Evolutionary conservation across 2,113 vertebrate species (phyloP), one percentile per base, ranked within the genome.

Genomic region (Tachuris rubrigastra): DNA sequence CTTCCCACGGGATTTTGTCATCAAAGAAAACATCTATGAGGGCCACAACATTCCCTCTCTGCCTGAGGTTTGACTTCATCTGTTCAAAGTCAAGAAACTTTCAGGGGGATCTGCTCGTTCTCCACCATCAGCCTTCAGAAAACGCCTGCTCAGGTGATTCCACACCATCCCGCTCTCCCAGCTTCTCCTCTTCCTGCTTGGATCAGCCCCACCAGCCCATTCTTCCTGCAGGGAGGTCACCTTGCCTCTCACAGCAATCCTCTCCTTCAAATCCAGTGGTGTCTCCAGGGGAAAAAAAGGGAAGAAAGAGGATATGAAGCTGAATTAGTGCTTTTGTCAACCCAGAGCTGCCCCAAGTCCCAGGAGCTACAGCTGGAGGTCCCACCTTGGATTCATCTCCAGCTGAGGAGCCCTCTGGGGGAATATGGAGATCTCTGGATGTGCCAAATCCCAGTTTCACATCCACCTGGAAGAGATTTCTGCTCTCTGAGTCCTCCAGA

Each of bases 401-500:
- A 30, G 28, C 28, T 31, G 9, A 73, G 46, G 28, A 59, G 27
- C 24, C n/a, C n/a, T 31, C 30, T 13, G 23, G 52, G 22, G 49
- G 31, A 55, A 81, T 42, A 42, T 6, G 27, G 18, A 15, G 31
- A 49, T 24, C 16, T 21, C 55, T 62, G 52, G n/a, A 53, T 7
- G 1, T 17, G 23, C 55, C 47, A 62, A 20, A 37, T 25, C 4
- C 1, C 21, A 49, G 69, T 20, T 69, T n/a, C 8, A 0, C 2
- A 0, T 9, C 21, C 31, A 49, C 37, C 58, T 66, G 44, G 15
- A 46, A 52, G n/a, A 55, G 13, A 27, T 18, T 52, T 14, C 33
- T 76, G 35, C 19, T 71, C 12, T 37, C 33, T 9, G 8, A 82
- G 63, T 46, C n/a, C 31, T 41, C 11, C 17, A 3, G 11, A 23